Evolutionary conservation across 2,797 vertebrate genomes (phyloP), one percentile per base, ranked within the genome.

Genomic region (Sarcoramphus papa): DNA sequence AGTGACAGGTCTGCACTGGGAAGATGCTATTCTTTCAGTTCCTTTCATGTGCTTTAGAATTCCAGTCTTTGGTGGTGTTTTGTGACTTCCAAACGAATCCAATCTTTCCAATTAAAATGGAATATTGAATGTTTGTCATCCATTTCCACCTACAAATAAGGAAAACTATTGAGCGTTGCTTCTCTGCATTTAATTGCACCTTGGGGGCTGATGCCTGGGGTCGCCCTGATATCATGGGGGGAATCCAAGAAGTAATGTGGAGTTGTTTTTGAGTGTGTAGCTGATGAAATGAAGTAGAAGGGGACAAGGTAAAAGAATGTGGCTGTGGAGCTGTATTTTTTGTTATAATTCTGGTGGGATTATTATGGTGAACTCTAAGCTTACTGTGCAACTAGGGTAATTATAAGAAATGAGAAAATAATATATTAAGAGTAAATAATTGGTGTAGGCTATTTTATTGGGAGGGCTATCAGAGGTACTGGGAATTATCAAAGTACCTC

Each of bases 131-230:
- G 12, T 24, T 68, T 84, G 28, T 65, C n/a, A 57, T 57, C 7
- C 2, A 5, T 89, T 91, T 91, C 24, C 43, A 41, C 3, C 2
- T 47, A 47, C 64, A 70, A 65, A 20, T 57, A 48, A 31, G 15
- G 28, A 62, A 59, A 70, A 47, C 14, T n/a, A 31, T 10, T 47
- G 28, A 56, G 19, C 33, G 45, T 50, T 40, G 6, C 11, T 86
- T 63, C 21, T 48, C 53, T 78, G 27, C 8, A 18, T 33, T 73
- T 76, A 53, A 33, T 37, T 2, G 2, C 30, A 30, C 17, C 14
- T 33, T 53, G 6, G 1, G 1, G 1, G 5, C 3, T 70, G 37
- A 28, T 40, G 50, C 5, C 5, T 21, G 12, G 24, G 7, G 2
- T 37, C 7, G 11, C 7, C 2, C 31, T 74, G 14, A 41, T 77